Percentiles rank a stretch among this genome's conserved stretches.
phyloP scores from a whole-genome alignment of 1,140 invertebrate species.

The Orchesella cincta region DNA sequence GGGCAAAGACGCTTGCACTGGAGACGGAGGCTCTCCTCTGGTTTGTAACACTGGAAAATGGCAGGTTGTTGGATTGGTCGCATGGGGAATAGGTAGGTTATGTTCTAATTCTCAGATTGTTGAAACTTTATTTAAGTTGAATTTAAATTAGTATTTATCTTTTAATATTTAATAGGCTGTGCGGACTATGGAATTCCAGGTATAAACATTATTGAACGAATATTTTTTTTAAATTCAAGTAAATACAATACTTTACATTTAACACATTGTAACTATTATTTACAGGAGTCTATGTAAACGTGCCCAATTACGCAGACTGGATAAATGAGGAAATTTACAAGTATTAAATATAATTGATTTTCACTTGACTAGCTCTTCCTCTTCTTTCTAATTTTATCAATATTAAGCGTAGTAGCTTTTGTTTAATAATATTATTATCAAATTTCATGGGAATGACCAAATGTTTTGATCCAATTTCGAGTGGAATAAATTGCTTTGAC shows the following conservation, averaged over 20 bases:
- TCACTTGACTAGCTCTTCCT: no score
- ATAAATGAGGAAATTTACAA: slow-evolving; percentile 57
- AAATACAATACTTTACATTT: no score
- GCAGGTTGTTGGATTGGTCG: slow-evolving; percentile 69
- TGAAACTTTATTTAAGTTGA: neutral
- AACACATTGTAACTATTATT: no score
- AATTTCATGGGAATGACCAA: no score
- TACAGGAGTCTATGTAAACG: slow-evolving; percentile 71
- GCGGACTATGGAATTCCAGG: slow-evolving; percentile 64
- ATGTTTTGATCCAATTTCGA: no score
- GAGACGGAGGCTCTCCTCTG: slow-evolving; percentile 74
- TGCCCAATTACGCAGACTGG: slow-evolving; percentile 66
- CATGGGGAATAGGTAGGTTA: slow-evolving; percentile 66
- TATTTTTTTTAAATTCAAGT: no score
- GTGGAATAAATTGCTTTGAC: no score
- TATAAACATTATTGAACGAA: no score
- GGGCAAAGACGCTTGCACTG: slow-evolving; percentile 76
- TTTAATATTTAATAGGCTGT: slow-evolving; percentile 58
- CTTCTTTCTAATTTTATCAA: no score
- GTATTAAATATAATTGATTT: slow-evolving; percentile 18
- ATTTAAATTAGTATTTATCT: neutral
- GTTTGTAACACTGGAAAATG: slow-evolving; percentile 65
- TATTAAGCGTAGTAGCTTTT: neutral
- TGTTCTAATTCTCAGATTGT: no score
- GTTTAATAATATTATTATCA: no score